Conservation (phyloP, 2,113 vertebrate genomes). For the Dipodomys merriami region DNA sequence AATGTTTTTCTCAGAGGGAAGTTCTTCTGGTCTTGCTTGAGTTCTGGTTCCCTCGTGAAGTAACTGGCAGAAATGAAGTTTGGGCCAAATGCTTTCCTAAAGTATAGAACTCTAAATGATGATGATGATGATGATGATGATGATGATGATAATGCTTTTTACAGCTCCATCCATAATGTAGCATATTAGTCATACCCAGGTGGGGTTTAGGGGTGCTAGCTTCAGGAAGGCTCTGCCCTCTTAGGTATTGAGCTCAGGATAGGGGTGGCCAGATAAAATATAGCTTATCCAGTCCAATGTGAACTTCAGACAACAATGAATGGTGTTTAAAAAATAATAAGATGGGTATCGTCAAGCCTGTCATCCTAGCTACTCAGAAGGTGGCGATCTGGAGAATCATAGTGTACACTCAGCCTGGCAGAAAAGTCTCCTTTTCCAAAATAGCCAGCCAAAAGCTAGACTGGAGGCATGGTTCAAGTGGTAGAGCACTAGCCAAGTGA, state of each 20-base stretch:
- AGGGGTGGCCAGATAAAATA: neutral
- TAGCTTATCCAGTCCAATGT: neutral
- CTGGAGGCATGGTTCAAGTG: too few relatives aligned
- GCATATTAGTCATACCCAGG: rapidly evolving
- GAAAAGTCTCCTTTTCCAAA: too few relatives aligned
- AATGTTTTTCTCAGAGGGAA: neutral
- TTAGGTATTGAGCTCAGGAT: neutral
- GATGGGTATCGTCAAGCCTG: too few relatives aligned
- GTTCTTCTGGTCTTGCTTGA: neutral
- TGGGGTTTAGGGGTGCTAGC: neutral
- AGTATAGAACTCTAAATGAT: neutral
- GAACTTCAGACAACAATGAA: neutral
- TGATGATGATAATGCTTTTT: neutral
- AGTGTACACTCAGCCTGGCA: too few relatives aligned
- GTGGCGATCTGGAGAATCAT: too few relatives aligned
- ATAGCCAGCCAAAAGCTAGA: too few relatives aligned
- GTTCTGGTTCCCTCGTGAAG: conserved; percentile 9
- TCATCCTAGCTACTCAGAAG: too few relatives aligned
- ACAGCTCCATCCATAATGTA: neutral
- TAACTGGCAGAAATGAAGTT: neutral
- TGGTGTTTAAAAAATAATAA: neutral
- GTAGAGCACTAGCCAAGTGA: too few relatives aligned
- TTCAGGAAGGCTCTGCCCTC: neutral
- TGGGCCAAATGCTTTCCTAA: neutral
- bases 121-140: too few relatives aligned